Evolutionary conservation across 2,797 vertebrate genomes (phyloP), one percentile per base, ranked within the genome.

Genomic region (Ciconia nigra): DNA sequence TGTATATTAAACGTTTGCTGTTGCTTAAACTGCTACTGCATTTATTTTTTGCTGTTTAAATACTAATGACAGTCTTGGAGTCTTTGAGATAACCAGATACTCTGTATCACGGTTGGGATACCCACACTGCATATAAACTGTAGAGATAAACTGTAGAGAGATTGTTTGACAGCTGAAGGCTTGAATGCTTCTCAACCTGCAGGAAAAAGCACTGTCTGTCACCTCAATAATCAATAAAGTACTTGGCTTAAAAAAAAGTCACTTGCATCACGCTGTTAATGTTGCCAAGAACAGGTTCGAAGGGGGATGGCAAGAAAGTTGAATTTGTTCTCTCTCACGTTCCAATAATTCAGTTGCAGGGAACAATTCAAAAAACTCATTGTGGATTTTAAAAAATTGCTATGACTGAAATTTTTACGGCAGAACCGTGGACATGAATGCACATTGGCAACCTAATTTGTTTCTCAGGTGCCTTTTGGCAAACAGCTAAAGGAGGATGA

Each of bases 201-300:
- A 65, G 83, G 80, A 55, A 44, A 29, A 55, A 82, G 39, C 49
- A 21, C 24, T 61, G 79, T 37, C 35, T 87, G 90, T 69, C 76
- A 59, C 74, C 70, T 94, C 58, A 31, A 2, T 79, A 71, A 95
- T 90, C 90, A 67, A 83, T 92, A 74, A 72, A 88, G 73, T 39
- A 3, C 59, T 88, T 76, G 63, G 55, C 76, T 71, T 93, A 26
- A 35, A 42, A 51, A 26, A 22, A 52, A 52, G 3, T 69, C 1
- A 1, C 47, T 96, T 96, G 85, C 84, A 87, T 93, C 92, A 91
- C 12, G 1, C 49, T 8, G 11, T 26, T 51, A 5, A 1, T 15
- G 61, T 31, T 93, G 90, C 89, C 87, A 93, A 77, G 81, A 83
- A 24, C 74, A 67, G 74, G 58, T 85, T 95, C 29, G 58, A 33